phyloP scores from a whole-genome alignment of 2,888 invertebrate genomes.

The Coenonympha arcania region DNA sequence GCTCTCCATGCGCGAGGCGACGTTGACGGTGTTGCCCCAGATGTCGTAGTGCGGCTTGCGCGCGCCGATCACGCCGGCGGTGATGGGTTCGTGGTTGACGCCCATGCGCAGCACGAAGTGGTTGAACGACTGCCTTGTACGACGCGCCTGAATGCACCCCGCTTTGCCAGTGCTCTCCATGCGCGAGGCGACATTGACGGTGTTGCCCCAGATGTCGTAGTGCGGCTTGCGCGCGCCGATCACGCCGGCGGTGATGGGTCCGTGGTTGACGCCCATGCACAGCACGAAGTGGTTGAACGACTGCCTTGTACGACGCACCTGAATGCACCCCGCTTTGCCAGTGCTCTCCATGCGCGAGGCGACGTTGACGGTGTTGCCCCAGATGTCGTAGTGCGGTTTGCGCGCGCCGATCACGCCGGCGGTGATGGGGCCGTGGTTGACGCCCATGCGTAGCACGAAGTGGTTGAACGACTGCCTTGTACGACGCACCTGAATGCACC shows the following conservation, averaged over 20 bases:
- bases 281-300: no score
- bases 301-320: slow-evolving; percentile 71
- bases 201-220: no score
- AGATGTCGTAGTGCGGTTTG: slow-evolving; percentile 97
- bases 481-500: no score
- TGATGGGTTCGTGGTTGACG: slow-evolving; percentile 95
- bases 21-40: no score
- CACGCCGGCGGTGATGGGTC: slow-evolving; percentile 95
- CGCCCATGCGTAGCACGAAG: slow-evolving; percentile 81
- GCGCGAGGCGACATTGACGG: slow-evolving; percentile 96
- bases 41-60: slow-evolving; percentile 97
- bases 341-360: slow-evolving; percentile 98
- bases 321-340: slow-evolving; percentile 94
- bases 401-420: slow-evolving; percentile 96
- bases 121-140: slow-evolving; percentile 60
- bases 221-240: slow-evolving; percentile 96
- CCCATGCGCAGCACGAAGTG: no score
- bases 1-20: slow-evolving; percentile 97
- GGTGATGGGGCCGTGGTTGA: slow-evolving; percentile 96
- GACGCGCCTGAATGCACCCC: slow-evolving; percentile 88
- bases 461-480: slow-evolving; percentile 93
- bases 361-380: no score
- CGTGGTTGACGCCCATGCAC: slow-evolving; percentile 90
- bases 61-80: slow-evolving; percentile 95
- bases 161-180: slow-evolving; percentile 99